These are phyloP conservation scores for Yasuhikotakia modesta DNA, from an alignment of 2,797 vertebrate species.

Conservation along the genomic window DNA sequence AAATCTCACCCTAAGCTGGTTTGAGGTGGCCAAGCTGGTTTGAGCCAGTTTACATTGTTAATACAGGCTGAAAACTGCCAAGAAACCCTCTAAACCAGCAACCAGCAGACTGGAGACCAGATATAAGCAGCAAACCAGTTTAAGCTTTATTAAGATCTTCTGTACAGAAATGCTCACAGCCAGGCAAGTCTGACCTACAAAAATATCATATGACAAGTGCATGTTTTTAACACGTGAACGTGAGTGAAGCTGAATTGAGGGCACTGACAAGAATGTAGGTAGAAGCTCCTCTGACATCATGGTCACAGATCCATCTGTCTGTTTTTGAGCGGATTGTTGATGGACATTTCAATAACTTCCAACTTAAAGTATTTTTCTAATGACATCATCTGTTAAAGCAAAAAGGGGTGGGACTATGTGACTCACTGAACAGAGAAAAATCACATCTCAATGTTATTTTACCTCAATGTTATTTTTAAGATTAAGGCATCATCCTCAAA, in stretches of 20 bases:
- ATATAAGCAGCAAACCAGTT: neutral
- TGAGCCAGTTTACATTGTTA: neutral
- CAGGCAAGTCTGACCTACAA: neutral
- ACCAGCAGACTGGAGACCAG: neutral
- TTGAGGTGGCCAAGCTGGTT: neutral
- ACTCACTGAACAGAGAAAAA: neutral
- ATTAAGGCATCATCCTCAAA: too few species aligned
- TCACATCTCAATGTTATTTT: neutral
- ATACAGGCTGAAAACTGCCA: neutral
- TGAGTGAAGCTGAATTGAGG: neutral
- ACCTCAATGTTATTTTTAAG: too few species aligned
- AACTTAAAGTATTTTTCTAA: neutral
- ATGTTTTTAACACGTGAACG: neutral
- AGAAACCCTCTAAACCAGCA: neutral
- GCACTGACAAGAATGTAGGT: neutral
- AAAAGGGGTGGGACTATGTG: neutral
- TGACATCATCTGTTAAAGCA: neutral
- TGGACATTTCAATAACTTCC: neutral
- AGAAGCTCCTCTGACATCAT: neutral
- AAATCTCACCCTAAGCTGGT: too few species aligned
- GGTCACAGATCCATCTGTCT: neutral
- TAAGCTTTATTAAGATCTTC: neutral
- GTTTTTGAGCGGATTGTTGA: neutral
- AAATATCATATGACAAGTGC: neutral
- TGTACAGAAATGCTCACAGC: neutral